Evolutionary conservation across 2,888 invertebrate species (phyloP).

Genomic region (Tromatobia lineatoria): DNA sequence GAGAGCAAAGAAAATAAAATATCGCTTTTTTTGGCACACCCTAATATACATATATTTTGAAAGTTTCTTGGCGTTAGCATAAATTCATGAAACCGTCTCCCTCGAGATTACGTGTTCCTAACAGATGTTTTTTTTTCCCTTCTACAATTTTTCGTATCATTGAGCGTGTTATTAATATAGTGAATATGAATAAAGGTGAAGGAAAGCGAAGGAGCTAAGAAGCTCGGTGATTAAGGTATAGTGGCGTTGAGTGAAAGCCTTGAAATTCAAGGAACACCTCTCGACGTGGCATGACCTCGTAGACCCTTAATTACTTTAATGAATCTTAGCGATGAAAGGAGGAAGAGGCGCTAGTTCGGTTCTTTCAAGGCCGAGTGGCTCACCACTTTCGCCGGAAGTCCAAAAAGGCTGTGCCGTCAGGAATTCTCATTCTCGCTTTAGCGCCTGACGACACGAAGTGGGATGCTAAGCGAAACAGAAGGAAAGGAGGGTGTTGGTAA

Average conservation of each 20-base stretch:
- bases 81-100: no score
- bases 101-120: neutral
- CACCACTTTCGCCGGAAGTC: neutral
- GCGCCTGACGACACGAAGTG: neutral
- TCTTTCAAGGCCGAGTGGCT: neutral
- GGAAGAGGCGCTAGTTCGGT: neutral
- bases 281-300: conserved; percentile 40
- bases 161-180: neutral
- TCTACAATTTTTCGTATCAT: neutral
- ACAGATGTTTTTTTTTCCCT: neutral
- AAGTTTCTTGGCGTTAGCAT: no score
- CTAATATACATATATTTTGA: no score
- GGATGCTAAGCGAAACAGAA: conserved; percentile 2
- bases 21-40: no score
- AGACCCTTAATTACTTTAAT: conserved; percentile 67
- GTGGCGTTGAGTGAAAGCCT: conserved; percentile 49
- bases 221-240: conserved; percentile 46
- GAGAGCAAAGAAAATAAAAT: no score
- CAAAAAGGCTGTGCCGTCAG: neutral
- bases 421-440: conserved; percentile 28
- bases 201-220: conserved; percentile 12
- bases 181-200: neutral
- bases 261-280: conserved; percentile 40
- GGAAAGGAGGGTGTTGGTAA: neutral
- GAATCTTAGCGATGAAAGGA: conserved; percentile 51